Conservation (phyloP, 2,888 invertebrate genomes). For the Mesochorus sp. region DNA sequence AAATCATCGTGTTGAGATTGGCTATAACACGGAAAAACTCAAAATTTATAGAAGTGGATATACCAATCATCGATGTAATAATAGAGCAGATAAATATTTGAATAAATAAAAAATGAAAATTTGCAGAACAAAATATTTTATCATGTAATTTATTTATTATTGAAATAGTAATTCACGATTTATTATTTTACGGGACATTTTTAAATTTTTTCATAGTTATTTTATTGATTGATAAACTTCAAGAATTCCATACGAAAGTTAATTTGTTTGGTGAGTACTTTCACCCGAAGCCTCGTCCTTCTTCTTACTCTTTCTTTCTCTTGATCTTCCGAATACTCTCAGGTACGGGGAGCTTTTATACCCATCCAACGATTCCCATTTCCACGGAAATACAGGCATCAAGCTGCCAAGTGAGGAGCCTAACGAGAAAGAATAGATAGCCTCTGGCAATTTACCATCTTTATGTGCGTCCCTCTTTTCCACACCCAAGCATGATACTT, state of each 20-base stretch:
- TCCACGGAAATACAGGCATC: constrained; percentile 28
- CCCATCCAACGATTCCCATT: constrained; percentile 26
- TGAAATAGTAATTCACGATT: no score
- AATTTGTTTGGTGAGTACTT: no score
- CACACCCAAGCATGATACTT: not conserved
- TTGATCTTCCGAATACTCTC: not conserved
- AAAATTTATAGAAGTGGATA: not conserved
- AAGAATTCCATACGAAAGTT: no score
- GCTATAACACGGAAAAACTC: constrained; percentile 57
- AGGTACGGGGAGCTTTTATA: constrained; percentile 58
- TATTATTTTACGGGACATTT: no score
- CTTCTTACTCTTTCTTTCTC: not conserved
- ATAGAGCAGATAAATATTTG: no score
- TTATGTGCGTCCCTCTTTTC: constrained; percentile 16
- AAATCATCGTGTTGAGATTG: constrained; percentile 37
- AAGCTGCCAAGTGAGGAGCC: constrained; percentile 45
- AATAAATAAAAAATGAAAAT: no score
- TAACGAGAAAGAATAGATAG: constrained; percentile 61
- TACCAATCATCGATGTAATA: no score
- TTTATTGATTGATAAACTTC: no score
- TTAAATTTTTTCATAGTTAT: no score
- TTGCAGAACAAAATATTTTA: no score
- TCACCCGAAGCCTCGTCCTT: not conserved
- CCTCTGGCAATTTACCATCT: constrained; percentile 56
- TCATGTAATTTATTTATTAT: no score